A percentile compares a stretch with the other conserved stretches of the same genome.
These are phyloP conservation scores for Cygnus buccinator DNA, from an alignment of 2,113 vertebrate genomes.

Conservation along the genomic window DNA sequence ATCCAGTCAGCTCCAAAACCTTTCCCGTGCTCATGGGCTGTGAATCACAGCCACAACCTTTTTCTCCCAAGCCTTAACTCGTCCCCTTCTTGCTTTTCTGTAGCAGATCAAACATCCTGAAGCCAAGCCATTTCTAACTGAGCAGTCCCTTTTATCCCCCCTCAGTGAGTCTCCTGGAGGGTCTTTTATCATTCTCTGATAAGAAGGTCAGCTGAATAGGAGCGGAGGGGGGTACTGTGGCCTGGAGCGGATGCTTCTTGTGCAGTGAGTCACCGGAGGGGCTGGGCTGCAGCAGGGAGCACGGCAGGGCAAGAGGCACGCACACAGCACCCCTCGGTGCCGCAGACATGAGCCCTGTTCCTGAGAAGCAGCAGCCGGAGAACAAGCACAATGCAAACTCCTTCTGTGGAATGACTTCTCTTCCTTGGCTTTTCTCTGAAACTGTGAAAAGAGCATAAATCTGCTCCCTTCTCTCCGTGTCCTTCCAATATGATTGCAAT, in stretches of 20 bases:
- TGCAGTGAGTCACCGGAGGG: neutral
- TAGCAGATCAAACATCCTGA: neutral
- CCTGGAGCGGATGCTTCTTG: neutral
- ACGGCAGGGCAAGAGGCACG: neutral
- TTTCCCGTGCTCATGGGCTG: neutral
- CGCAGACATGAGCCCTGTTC: accelerated
- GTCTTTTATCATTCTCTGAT: neutral
- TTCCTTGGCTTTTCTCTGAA: neutral
- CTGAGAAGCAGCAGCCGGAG: neutral
- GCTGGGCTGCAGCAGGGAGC: neutral
- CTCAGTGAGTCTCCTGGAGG: neutral
- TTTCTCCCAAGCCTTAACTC: accelerated
- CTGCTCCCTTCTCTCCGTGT: neutral
- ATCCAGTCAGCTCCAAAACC: neutral
- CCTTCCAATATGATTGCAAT: accelerated
- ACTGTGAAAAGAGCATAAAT: neutral
- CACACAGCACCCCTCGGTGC: neutral
- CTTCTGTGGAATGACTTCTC: neutral
- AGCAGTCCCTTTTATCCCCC: neutral
- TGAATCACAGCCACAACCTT: neutral
- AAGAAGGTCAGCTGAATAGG: neutral
- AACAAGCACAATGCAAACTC: neutral
- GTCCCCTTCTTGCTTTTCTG: neutral
- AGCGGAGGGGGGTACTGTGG: neutral
- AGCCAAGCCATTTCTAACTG: neutral